Evolutionary conservation across 1,140 invertebrate genomes (phyloP), one percentile per base, ranked within the genome.

Genomic region (Zaprionus davidi): DNA sequence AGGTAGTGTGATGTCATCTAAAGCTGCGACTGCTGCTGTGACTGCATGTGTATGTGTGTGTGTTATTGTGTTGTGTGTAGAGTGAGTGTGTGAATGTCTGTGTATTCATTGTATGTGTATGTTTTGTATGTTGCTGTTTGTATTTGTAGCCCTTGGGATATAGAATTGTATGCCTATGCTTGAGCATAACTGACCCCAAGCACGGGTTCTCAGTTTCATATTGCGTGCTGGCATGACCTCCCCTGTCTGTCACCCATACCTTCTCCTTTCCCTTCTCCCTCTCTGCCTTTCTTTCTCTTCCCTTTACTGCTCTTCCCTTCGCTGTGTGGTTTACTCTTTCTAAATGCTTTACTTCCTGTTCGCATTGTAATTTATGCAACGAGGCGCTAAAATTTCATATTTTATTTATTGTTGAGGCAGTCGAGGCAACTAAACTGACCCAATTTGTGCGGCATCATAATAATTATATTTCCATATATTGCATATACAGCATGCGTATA

Each of bases 1-100:
- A 31, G 53, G 56, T 53, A 58, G 44, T 12, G 71, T 88, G 84
- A 88, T 88, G 84, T 88, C 84, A 88, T 90, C 78, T 84, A 73
- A 64, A 57, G 58, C 60, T 71, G 53, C n/a, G 41, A 17, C 53
- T 59, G 64, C 55, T 59, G 49, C 67, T 68, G 51, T 15, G 41
- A 3, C 41, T 46, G n/a, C 36, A 12, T 13, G 13, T 17, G 20
- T 67, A 15, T 68, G 65, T 44, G 38, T 20, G 22, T 17, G 22
- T 38, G 36, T 38, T 12, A 38, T 12, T 38, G 36, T 38, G 13
- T 5, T 13, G 22, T 13, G 31, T 9, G 12, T 34, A 7, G 6
- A 28, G 26, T 6, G 20, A 20, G 26, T 65, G 41, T 64, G 66
- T 65, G 57, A 41, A 36, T 26, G 15, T 2, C 7, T 41, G 15